phyloP scores from a whole-genome alignment of 1,140 invertebrate genomes.

The Trialeurodes vaporariorum region DNA sequence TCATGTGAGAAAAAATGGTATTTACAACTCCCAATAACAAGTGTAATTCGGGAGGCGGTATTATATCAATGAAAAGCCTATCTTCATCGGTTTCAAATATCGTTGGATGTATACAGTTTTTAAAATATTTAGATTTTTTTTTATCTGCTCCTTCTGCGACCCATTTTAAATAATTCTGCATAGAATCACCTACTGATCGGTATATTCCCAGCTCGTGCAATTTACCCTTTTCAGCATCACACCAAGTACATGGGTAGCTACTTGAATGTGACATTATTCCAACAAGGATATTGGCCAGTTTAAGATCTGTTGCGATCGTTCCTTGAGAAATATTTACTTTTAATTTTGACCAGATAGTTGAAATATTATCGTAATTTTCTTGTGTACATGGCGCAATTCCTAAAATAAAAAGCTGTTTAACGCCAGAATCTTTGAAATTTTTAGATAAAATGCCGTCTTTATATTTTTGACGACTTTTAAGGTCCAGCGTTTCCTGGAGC shows the following conservation, averaged over 20 bases:
- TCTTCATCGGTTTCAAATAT: neutral
- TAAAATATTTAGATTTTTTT: neutral
- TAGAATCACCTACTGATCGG: neutral
- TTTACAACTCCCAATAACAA: neutral
- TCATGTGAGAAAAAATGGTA: neutral
- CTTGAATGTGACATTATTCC: neutral
- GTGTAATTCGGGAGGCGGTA: neutral
- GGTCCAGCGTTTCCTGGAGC: neutral
- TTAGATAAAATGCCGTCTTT: neutral
- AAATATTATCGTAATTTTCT: neutral
- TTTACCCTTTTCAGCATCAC: neutral
- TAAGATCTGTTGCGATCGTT: neutral
- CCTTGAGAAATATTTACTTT: neutral
- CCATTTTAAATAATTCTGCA: neutral
- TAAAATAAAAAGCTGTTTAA: neutral
- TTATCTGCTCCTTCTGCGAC: neutral
- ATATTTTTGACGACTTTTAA: neutral
- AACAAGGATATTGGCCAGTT: neutral
- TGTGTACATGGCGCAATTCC: neutral
- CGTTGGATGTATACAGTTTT: neutral
- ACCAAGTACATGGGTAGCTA: neutral
- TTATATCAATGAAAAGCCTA: neutral
- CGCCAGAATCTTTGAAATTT: neutral
- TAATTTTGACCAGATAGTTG: neutral
- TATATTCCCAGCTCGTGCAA: neutral